Conservation (phyloP, 2,113 vertebrate species). For the Xiphias gladius region DNA sequence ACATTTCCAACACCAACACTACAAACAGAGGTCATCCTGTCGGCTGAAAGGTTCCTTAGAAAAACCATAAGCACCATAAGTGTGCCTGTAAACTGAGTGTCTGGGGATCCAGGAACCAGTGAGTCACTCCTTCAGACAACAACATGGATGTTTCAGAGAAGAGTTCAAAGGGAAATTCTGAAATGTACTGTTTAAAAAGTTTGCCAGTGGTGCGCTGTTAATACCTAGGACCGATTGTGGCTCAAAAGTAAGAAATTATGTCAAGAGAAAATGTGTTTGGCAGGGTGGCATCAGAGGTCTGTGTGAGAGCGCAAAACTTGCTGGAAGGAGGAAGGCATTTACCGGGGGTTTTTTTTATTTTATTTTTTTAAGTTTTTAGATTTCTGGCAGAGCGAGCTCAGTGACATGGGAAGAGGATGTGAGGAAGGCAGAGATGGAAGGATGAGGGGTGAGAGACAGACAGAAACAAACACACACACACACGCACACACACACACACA, state of each 20-base stretch:
- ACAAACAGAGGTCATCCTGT: conserved; percentile 32
- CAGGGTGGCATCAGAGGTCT: conserved; percentile 4
- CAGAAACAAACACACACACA: conserved; percentile 26
- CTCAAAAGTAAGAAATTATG: conserved; percentile 13
- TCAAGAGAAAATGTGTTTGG: conserved; percentile 40
- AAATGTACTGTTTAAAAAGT: not conserved
- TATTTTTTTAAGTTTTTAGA: not conserved
- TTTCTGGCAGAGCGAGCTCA: conserved; percentile 8
- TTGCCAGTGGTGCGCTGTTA: not conserved
- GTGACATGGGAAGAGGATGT: conserved; percentile 40
- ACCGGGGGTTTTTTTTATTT: not conserved
- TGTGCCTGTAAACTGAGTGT: conserved; percentile 23
- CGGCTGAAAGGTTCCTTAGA: conserved; percentile 29
- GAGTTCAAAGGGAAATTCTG: conserved; percentile 31
- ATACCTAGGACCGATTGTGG: accelerated
- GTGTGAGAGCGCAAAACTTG: not conserved
- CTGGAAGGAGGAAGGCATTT: conserved; percentile 13
- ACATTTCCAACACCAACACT: conserved; percentile 39
- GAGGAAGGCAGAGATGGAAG: conserved; percentile 23
- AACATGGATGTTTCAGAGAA: conserved; percentile 2
- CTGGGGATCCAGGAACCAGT: conserved; percentile 36
- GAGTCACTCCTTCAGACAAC: conserved; percentile 33
- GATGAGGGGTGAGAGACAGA: conserved; percentile 22
- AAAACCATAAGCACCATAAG: conserved; percentile 27
- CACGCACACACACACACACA: not conserved